phyloP scores from a whole-genome alignment of 2,797 vertebrate species.

The Gambusia yucatana region DNA sequence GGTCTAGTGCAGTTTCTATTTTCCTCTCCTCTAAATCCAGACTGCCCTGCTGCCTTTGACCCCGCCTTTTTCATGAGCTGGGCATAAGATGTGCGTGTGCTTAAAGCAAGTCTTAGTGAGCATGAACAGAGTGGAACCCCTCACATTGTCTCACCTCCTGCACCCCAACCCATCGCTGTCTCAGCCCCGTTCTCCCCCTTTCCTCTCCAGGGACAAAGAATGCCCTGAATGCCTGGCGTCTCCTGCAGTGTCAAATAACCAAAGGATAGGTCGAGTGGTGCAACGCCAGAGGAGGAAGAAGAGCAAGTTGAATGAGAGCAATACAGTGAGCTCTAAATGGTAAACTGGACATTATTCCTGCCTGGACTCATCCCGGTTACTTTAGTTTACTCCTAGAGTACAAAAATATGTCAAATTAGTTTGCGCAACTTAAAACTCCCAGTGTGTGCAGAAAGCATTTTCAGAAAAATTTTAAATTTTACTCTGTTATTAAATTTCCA shows the following conservation, averaged over 20 bases:
- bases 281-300: constrained; percentile 30
- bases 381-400: not conserved
- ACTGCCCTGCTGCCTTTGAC: constrained; percentile 48
- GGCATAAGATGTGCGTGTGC: constrained; percentile 43
- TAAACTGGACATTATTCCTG: not conserved
- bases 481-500: not conserved
- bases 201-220: constrained; percentile 74
- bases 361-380: not conserved
- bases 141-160: constrained; percentile 65
- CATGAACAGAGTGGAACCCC: constrained; percentile 71
- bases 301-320: constrained; percentile 23
- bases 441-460: not conserved
- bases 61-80: constrained; percentile 65
- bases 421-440: not conserved
- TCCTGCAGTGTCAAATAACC: constrained; percentile 76
- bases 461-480: not conserved
- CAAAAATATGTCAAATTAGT: not conserved
- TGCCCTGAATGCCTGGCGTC: constrained; percentile 75
- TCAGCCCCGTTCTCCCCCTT: constrained; percentile 50
- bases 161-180: constrained; percentile 38
- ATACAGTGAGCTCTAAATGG: no score
- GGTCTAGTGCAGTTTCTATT: constrained; percentile 35
- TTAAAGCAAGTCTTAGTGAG: constrained; percentile 61
- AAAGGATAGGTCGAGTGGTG: constrained; percentile 62
- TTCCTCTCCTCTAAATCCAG: constrained; percentile 52